A percentile compares a stretch with the other conserved stretches of the same genome.
These are phyloP conservation scores for Nycticebus coucang DNA, from an alignment of 2,113 vertebrate genomes.

Conservation along the genomic window DNA sequence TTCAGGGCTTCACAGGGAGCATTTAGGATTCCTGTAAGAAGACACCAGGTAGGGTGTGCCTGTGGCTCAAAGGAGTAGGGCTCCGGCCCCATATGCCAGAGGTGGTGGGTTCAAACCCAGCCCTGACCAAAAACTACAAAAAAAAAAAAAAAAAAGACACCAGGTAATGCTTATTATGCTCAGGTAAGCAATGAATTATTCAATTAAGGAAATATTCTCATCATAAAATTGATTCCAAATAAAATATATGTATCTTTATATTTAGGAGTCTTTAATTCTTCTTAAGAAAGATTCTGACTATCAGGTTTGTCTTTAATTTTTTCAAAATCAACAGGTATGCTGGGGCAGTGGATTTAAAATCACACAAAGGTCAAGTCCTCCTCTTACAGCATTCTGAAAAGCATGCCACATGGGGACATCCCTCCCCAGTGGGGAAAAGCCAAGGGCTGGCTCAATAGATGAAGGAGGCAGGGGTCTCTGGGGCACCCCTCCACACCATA, in stretches of 20 bases:
- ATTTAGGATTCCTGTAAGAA: neutral
- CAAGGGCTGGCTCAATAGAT: neutral
- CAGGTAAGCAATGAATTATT: neutral
- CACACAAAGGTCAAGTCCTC: neutral
- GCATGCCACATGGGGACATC: neutral
- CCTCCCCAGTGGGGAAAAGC: neutral
- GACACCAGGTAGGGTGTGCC: neutral
- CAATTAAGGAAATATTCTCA: neutral
- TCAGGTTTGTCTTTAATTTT: conserved; percentile 33
- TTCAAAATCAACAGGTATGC: neutral
- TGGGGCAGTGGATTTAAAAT: neutral
- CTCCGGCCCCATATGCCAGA: too few species aligned
- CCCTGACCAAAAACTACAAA: too few species aligned
- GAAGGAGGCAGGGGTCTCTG: neutral
- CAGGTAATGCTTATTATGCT: neutral
- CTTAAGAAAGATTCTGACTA: neutral
- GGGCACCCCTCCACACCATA: neutral
- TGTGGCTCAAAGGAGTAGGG: too few species aligned
- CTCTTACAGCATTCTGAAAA: neutral
- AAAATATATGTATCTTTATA: neutral
- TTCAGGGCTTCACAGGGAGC: neutral
- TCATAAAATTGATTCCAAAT: conserved; percentile 21
- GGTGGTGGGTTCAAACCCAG: too few species aligned
- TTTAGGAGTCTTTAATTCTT: neutral
- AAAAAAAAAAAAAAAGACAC: too few species aligned